Evolutionary conservation across 2,888 invertebrate species (phyloP), one percentile per base, ranked within the genome.

Genomic region (Temnothorax unifasciatus): DNA sequence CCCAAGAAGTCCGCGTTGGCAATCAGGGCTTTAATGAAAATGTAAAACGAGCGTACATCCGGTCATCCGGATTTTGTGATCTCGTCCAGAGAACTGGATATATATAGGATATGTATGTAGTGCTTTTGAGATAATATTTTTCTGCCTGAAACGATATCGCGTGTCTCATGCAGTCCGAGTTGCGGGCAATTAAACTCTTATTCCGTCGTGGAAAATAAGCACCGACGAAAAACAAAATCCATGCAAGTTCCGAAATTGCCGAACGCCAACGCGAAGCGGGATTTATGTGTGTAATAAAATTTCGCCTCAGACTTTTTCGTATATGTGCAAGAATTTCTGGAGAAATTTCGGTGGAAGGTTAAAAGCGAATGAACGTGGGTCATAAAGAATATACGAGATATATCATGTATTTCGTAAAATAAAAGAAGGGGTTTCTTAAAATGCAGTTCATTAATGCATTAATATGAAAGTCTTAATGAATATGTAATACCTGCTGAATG

Each of bases 21-120:
- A 81, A 83, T 82, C 85, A 63, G 85, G 79, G 84, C 73, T 77
- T 84, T 88, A 89, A 88, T 87, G 87, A 85, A 88, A 89, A 87
- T 89, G 88, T 85, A 87, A 89, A 88, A 54, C 68, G 76, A 34
- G 47, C 47, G 59, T 61, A 38, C 79, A 21, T 79, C n/a, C 57
- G 79, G 71, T 71, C 71, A 57, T 68, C 21, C 13, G 47, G 50
- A 81, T 81, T 71, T 59, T 34, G 73, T 18, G 61, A 79, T 79
- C 59, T 50, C 59, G 38, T 71, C 9, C 75, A 18, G 21, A 73
- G 59, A 82, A 59, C 69, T n/a, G 29, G 69, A 57, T 29, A 21
- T 64, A 21, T 64, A 34, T 29, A 29, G 2, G 29, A 29, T 29
- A 29, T 29, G 3, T 29, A 21, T 64, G 34, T 21, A 41, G 57